Conservation (phyloP, 2,888 invertebrate genomes). For the Marasmarcha lunaedactyla region DNA sequence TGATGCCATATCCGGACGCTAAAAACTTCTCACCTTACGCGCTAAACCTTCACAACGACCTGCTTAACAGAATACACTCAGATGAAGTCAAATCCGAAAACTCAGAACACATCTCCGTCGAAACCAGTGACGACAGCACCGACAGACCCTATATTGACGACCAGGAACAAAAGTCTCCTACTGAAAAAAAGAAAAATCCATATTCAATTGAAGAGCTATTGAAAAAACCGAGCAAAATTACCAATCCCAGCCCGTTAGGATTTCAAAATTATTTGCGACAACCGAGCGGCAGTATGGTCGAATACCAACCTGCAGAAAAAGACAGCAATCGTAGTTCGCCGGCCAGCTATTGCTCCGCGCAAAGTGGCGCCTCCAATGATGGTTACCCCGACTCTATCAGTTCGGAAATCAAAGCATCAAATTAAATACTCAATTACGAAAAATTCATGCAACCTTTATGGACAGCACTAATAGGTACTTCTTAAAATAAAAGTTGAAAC, state of each 20-base stretch:
- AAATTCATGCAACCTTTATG: no score
- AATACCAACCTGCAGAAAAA: slow-evolving; percentile 44
- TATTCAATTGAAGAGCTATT: slow-evolving; percentile 89
- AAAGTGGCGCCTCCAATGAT: slow-evolving; percentile 51
- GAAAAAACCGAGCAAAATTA: slow-evolving; percentile 81
- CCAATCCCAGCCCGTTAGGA: slow-evolving; percentile 36
- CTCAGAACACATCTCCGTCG: slow-evolving; percentile 60
- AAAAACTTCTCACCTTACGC: slow-evolving; percentile 52
- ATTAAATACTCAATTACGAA: no score
- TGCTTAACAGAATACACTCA: slow-evolving; percentile 42
- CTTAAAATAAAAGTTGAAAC: no score
- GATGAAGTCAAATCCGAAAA: slow-evolving; percentile 55
- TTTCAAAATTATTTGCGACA: slow-evolving; percentile 64
- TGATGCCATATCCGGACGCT: slow-evolving; percentile 63
- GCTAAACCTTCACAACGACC: slow-evolving; percentile 41
- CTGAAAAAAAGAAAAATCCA: slow-evolving; percentile 78
- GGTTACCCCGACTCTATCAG: slow-evolving; percentile 44
- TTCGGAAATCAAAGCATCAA: slow-evolving; percentile 52
- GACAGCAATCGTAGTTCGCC: slow-evolving; percentile 56
- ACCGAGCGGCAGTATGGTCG: slow-evolving; percentile 71
- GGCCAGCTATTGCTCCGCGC: slow-evolving; percentile 53
- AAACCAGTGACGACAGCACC: slow-evolving; percentile 73
- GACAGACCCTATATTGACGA: slow-evolving; percentile 63
- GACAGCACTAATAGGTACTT: no score
- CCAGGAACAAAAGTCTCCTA: slow-evolving; percentile 31